phyloP scores from a whole-genome alignment of 2,113 vertebrate species.

The Chamaetylas fuelleborni region DNA sequence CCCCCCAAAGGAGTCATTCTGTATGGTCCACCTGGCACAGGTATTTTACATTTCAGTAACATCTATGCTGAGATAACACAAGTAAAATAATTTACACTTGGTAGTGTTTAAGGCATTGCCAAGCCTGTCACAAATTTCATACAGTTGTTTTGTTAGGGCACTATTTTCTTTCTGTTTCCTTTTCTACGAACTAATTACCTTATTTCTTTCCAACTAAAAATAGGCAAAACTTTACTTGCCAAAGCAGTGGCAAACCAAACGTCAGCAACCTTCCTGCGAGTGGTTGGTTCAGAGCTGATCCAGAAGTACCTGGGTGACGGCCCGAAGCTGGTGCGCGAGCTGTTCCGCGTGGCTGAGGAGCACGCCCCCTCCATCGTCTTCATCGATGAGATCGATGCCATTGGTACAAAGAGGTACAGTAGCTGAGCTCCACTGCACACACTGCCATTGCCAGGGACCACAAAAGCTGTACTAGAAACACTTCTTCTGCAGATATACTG shows the following conservation, averaged over 20 bases:
- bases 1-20: constrained; percentile 98
- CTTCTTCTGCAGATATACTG: fast-evolving
- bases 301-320: constrained; percentile 97
- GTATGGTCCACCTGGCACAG: constrained; percentile 95
- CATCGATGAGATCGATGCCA: constrained; percentile 97
- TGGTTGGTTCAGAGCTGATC: constrained; percentile 96
- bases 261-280: constrained; percentile 93
- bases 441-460: fast-evolving
- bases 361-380: constrained; percentile 97
- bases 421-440: fast-evolving
- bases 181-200: background rate
- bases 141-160: background rate
- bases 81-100: background rate
- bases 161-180: too few relatives aligned
- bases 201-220: background rate
- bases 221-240: constrained; percentile 94
- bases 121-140: background rate
- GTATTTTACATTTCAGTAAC: constrained; percentile 53
- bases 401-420: constrained; percentile 91
- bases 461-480: background rate
- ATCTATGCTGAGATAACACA: background rate
- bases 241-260: constrained; percentile 99
- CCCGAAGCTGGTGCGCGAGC: constrained; percentile 92
- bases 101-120: background rate
- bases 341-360: constrained; percentile 95